A percentile compares a stretch with the other conserved stretches of the same genome.
Conservation (phyloP, 1,140 invertebrate species). For the Trichonephila clavata region DNA sequence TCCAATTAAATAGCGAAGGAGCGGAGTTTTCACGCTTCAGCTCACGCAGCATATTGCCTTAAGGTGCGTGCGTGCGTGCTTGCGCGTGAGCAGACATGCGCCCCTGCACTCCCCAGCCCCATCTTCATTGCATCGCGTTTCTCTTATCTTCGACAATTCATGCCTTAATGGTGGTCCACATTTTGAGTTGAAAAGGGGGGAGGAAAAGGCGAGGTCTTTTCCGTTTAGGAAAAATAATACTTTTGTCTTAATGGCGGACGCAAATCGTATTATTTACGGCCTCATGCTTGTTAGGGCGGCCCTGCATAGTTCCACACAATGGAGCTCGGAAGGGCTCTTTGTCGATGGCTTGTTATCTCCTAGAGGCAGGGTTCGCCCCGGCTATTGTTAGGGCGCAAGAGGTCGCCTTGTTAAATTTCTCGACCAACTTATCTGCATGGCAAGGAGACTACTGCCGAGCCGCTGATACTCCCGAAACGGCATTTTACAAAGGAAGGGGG, state of each 20-base stretch:
- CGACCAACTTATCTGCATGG: constrained; percentile 69
- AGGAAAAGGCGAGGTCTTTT: constrained; percentile 15
- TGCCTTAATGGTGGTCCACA: constrained; percentile 67
- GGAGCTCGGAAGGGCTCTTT: constrained; percentile 53
- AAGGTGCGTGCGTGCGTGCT: constrained; percentile 67
- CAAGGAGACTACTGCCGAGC: constrained; percentile 54
- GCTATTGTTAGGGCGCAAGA: constrained; percentile 64
- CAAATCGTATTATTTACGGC: constrained; percentile 75
- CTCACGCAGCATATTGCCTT: constrained; percentile 70
- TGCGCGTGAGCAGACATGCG: constrained; percentile 40
- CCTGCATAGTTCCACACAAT: constrained; percentile 49
- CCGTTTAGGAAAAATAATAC: constrained; percentile 76
- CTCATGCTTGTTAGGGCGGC: constrained; percentile 58
- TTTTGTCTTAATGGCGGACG: constrained; percentile 76
- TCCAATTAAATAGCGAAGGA: constrained; percentile 76
- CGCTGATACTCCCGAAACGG: constrained; percentile 48
- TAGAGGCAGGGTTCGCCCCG: constrained; percentile 60
- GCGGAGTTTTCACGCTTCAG: constrained; percentile 65
- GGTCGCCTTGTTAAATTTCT: constrained; percentile 74
- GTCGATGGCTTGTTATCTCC: constrained; percentile 71
- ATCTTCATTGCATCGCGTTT: neutral
- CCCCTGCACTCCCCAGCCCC: neutral
- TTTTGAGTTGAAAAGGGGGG: constrained; percentile 1
- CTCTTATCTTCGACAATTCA: constrained; percentile 75
- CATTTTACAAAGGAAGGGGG: constrained; percentile 34